Evolutionary conservation across 2,113 vertebrate species (phyloP), one percentile per base, ranked within the genome.

Genomic region (Mus spicilegus): DNA sequence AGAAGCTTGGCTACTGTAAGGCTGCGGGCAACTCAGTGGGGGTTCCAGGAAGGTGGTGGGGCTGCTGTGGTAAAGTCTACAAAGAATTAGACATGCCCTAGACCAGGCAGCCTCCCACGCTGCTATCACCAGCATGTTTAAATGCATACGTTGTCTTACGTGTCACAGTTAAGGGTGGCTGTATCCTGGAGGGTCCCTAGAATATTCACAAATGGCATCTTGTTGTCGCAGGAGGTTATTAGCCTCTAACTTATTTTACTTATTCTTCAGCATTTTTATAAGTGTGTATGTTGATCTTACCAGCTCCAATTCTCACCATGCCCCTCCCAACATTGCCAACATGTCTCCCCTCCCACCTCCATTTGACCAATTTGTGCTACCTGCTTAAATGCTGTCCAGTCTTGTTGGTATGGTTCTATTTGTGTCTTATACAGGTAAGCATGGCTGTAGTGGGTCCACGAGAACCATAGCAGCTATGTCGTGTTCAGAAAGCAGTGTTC

Each of bases 1-100:
- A 2, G 0, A 22, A 20, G 20, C 6, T 0, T 2, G 49, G 17
- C 26, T 16, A 0, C 73, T 1, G 9, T 7, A 33, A 73, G 20
- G 14, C 1, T n/a, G 0, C 0, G 0, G 11, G 36, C 7, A 30
- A 5, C 9, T 39, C 46, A 14, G n/a, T 3, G 1, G 36, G 3
- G 81, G 70, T 56, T 51, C 56, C 17, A 16, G 39, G 39, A 20
- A 39, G 16, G 8, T 4, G 22, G n/a, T 7, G 36, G 24, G 7
- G 10, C 4, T 54, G 0, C 7, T 5, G 33, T 5, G 30, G 1
- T 3, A 24, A 0, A 0, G 58, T 4, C n/a, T 46, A 42, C 14
- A 67, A 42, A 42, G 49, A n/a, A 24, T 2, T 0, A 28, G 46
- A 28, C 1, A 20, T 69, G 7, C 7, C 3, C 73, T 9, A 16